These are phyloP conservation scores for Neoarius graeffei DNA, from an alignment of 2,113 vertebrate species.

Conservation along the genomic window DNA sequence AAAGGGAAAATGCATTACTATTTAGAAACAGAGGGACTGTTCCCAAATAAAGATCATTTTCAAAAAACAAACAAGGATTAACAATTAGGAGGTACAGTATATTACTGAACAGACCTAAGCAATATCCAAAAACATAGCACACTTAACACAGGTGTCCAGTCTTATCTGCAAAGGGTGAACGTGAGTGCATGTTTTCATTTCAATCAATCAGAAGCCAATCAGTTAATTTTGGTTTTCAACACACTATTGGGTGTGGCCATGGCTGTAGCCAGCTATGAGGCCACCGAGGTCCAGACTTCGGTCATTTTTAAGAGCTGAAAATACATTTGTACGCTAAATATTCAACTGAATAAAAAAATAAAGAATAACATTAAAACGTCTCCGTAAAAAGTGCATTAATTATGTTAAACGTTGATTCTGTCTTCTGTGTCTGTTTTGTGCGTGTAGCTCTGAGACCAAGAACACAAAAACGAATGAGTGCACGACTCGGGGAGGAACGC, in stretches of 20 bases:
- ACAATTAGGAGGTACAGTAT: background rate
- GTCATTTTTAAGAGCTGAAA: too few species aligned
- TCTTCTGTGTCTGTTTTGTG: too few species aligned
- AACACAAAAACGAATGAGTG: too few species aligned
- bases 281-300: too few species aligned
- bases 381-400: too few species aligned
- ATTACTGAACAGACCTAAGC: background rate
- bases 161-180: background rate
- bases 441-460: too few species aligned
- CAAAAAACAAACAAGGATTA: background rate
- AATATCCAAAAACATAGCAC: background rate
- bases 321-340: too few species aligned
- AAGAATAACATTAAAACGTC: too few species aligned
- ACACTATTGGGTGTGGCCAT: background rate
- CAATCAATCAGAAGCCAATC: background rate
- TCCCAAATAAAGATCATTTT: background rate
- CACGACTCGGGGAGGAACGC: too few species aligned
- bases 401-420: too few species aligned
- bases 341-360: too few species aligned
- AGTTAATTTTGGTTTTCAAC: background rate
- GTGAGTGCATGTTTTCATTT: background rate
- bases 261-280: too few species aligned
- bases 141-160: background rate
- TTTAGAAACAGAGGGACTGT: background rate
- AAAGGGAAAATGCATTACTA: slow-evolving; percentile 29